Evolutionary conservation across 2,888 invertebrate genomes (phyloP).

Genomic region (Abrostola triplasia): DNA sequence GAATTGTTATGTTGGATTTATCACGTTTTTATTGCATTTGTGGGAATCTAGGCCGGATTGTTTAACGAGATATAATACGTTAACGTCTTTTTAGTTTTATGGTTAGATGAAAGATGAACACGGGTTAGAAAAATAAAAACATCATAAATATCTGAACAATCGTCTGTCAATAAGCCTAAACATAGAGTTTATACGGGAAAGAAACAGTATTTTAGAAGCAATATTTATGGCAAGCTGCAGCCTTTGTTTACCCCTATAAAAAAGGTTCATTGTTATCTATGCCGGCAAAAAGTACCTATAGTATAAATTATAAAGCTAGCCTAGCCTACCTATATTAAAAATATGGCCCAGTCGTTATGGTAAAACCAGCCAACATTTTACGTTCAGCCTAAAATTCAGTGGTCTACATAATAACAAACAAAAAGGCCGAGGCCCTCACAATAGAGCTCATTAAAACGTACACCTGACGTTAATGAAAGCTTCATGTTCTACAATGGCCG

Average conservation of each 20-base stretch:
- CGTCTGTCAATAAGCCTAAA: background rate
- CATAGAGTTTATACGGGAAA: background rate
- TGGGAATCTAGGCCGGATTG: constrained; percentile 42
- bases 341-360: background rate
- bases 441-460: constrained; percentile 47
- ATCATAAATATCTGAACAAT: background rate
- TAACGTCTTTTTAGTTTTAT: constrained; percentile 37
- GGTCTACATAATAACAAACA: constrained; percentile 34
- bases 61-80: constrained; percentile 41
- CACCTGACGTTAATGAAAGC: constrained; percentile 53
- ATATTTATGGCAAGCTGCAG: background rate
- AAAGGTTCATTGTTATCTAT: background rate
- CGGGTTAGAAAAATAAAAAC: constrained; percentile 11
- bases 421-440: constrained; percentile 31
- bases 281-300: background rate
- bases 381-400: constrained; percentile 28
- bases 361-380: constrained; percentile 10
- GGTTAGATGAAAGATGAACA: constrained; percentile 21
- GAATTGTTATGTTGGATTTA: constrained; percentile 59
- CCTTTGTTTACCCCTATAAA: background rate
- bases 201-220: background rate
- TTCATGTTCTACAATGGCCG: constrained; percentile 44
- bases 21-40: constrained; percentile 52
- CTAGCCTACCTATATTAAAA: background rate
- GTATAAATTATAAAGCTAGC: too few relatives aligned